These are phyloP conservation scores for Taurulus bubalis DNA, from an alignment of 2,113 vertebrate species.

Conservation along the genomic window DNA sequence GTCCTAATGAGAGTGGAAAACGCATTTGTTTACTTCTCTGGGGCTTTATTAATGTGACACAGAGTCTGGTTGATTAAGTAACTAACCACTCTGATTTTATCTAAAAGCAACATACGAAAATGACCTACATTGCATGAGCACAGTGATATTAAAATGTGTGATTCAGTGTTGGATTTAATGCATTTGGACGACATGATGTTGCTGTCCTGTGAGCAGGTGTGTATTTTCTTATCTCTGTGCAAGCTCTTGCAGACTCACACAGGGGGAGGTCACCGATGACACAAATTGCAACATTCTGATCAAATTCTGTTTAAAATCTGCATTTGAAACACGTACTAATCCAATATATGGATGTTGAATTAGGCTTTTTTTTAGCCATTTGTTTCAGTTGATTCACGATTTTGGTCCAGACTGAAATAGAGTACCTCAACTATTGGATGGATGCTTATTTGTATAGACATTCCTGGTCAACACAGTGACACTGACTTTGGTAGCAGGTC, in stretches of 20 bases:
- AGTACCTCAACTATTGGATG: background rate
- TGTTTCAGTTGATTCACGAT: no score
- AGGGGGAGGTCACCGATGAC: background rate
- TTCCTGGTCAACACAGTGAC: background rate
- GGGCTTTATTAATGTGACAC: slow-evolving; percentile 65
- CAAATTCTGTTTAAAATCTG: slow-evolving; percentile 5
- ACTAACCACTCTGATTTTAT: slow-evolving; percentile 63
- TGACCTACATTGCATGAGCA: slow-evolving; percentile 27
- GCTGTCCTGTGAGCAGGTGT: background rate
- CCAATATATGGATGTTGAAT: background rate
- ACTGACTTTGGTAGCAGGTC: background rate
- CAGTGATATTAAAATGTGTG: slow-evolving; percentile 27
- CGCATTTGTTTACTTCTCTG: slow-evolving; percentile 73
- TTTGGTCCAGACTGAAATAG: background rate
- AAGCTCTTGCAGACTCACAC: background rate
- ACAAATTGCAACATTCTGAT: background rate
- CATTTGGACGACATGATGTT: slow-evolving; percentile 3
- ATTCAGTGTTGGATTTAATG: slow-evolving; percentile 7
- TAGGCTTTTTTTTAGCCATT: background rate
- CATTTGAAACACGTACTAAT: background rate
- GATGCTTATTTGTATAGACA: background rate
- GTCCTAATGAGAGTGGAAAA: slow-evolving; percentile 70
- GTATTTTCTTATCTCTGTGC: background rate
- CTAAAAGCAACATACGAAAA: slow-evolving; percentile 44
- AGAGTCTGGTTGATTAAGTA: slow-evolving; percentile 68